Evolutionary conservation across 2,797 vertebrate genomes (phyloP).

Genomic region (Avahi laniger): DNA sequence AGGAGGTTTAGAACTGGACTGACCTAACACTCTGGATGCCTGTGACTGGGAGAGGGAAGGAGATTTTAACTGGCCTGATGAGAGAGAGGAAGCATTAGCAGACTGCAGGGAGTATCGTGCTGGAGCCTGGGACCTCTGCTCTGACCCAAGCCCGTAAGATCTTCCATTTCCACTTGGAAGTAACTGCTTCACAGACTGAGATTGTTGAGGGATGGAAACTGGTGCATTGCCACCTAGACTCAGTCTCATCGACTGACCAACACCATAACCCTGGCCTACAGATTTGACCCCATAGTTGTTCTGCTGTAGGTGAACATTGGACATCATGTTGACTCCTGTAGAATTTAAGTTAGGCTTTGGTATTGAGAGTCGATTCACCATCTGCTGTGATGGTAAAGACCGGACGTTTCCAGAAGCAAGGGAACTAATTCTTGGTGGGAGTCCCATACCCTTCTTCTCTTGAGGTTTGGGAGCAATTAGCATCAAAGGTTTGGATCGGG

Average conservation of each 20-base stretch:
- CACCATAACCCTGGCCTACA: constrained; percentile 87
- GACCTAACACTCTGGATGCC: constrained; percentile 89
- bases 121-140: constrained; percentile 85
- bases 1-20: constrained; percentile 87
- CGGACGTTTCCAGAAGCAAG: constrained; percentile 89
- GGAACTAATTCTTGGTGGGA: constrained; percentile 93
- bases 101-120: constrained; percentile 86
- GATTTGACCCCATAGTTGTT: constrained; percentile 92
- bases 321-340: constrained; percentile 89
- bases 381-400: constrained; percentile 92
- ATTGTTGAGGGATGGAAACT: constrained; percentile 93
- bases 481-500: constrained; percentile 94
- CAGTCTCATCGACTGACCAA: constrained; percentile 91
- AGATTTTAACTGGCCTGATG: constrained; percentile 89
- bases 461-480: constrained; percentile 94
- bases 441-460: constrained; percentile 94
- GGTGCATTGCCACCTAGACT: constrained; percentile 90
- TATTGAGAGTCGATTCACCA: constrained; percentile 91
- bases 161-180: constrained; percentile 90
- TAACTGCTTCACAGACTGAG: constrained; percentile 94
- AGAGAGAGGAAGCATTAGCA: constrained; percentile 86
- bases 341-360: constrained; percentile 93
- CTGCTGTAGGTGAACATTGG: constrained; percentile 93
- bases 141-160: constrained; percentile 85
- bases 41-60: constrained; percentile 88